Conservation (phyloP, 2,113 vertebrate genomes). For the Cyanoliseus patagonus region DNA sequence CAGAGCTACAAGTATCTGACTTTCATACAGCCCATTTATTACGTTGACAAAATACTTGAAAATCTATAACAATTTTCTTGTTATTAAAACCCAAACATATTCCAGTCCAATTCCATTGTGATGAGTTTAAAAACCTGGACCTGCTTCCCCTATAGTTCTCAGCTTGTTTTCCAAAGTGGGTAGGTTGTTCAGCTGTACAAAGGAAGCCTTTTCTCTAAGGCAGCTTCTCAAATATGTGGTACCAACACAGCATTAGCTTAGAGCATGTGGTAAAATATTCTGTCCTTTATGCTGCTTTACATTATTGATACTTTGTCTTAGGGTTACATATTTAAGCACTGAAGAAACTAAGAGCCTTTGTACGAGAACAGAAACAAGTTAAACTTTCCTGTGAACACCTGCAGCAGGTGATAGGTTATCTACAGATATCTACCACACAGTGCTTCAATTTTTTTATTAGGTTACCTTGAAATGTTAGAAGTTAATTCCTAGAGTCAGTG, state of each 20-base stretch:
- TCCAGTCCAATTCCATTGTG: background rate
- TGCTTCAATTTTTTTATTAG: background rate
- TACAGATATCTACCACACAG: background rate
- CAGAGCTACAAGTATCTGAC: background rate
- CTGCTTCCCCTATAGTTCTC: background rate
- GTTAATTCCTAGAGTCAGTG: conserved; percentile 65
- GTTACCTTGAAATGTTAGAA: conserved; percentile 49
- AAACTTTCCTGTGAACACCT: background rate
- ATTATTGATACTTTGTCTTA: background rate
- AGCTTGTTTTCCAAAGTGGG: background rate
- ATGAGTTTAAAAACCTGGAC: background rate
- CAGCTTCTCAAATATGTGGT: background rate
- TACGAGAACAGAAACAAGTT: background rate
- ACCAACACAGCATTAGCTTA: background rate
- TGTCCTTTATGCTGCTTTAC: background rate
- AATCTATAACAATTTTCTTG: background rate
- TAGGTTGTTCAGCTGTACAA: background rate
- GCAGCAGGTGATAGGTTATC: background rate
- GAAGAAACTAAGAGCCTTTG: background rate
- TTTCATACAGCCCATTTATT: background rate
- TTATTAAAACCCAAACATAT: background rate
- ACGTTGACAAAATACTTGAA: background rate
- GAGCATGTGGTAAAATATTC: background rate
- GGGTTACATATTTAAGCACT: background rate
- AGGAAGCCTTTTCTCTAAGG: background rate